Conservation (phyloP, 2,888 invertebrate genomes). For the Noctua janthina region DNA sequence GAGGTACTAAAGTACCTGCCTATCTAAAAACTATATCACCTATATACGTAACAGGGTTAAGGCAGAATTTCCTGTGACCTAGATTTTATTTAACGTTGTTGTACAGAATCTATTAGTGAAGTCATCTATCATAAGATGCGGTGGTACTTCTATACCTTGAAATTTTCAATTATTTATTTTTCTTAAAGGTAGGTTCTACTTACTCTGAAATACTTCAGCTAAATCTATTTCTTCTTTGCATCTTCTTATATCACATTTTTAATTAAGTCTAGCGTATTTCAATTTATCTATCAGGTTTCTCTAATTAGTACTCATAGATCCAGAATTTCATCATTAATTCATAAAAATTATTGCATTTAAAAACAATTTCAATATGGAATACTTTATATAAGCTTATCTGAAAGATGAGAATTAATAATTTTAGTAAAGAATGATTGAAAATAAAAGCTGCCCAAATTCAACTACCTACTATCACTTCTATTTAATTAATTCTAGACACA, state of each 20-base stretch:
- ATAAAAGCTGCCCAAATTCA: background rate
- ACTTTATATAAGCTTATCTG: background rate
- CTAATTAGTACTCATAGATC: background rate
- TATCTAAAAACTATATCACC: slow-evolving; percentile 69
- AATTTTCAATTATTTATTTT: background rate
- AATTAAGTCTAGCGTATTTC: background rate
- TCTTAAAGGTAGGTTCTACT: background rate
- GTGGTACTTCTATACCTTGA: slow-evolving; percentile 39
- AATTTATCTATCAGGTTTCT: background rate
- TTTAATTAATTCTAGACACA: background rate
- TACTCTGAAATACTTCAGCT: background rate
- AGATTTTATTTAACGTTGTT: slow-evolving; percentile 76
- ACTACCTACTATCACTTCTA: background rate
- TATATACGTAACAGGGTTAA: slow-evolving; percentile 72
- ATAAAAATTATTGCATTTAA: background rate
- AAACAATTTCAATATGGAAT: background rate
- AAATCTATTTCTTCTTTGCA: too few species aligned
- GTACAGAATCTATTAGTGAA: slow-evolving; percentile 62
- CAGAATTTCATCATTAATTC: background rate
- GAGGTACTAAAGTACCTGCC: slow-evolving; percentile 75
- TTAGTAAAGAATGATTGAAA: background rate
- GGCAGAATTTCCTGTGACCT: slow-evolving; percentile 82
- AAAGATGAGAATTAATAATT: background rate
- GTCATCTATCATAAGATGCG: slow-evolving; percentile 69
- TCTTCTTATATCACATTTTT: background rate